phyloP scores from a whole-genome alignment of 37 sponge, comb jelly and placozoan species.

The Spongilla lacustris region DNA sequence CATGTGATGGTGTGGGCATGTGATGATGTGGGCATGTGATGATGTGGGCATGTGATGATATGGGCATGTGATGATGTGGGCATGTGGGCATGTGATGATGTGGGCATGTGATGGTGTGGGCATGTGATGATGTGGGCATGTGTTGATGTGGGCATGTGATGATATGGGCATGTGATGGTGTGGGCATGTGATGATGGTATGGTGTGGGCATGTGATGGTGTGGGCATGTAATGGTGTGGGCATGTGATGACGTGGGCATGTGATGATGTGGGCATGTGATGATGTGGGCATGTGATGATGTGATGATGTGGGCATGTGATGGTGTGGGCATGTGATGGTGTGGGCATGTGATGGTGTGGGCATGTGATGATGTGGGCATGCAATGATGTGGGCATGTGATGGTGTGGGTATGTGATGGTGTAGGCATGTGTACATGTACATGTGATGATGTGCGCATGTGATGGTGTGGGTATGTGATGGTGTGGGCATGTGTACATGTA shows the following conservation, averaged over 20 bases:
- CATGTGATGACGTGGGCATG: no score
- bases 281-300: not conserved
- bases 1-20: not conserved
- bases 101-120: no score
- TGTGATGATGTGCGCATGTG: not conserved
- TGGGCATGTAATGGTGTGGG: not conserved
- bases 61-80: no score
- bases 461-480: no score
- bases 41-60: no score
- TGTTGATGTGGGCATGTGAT: no score
- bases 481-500: not conserved
- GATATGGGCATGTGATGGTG: not conserved
- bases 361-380: not conserved
- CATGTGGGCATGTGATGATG: not conserved
- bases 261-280: no score
- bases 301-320: no score
- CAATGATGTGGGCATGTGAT: not conserved
- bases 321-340: no score
- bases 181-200: no score
- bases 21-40: not conserved
- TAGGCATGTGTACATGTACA: not conserved
- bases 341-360: not conserved
- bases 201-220: not conserved
- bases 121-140: no score
- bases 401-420: no score